Evolutionary conservation across 30 jellyfish, hydroid and myxozoan genomes (phyloP).

Genomic region (Aurelia sp.): DNA sequence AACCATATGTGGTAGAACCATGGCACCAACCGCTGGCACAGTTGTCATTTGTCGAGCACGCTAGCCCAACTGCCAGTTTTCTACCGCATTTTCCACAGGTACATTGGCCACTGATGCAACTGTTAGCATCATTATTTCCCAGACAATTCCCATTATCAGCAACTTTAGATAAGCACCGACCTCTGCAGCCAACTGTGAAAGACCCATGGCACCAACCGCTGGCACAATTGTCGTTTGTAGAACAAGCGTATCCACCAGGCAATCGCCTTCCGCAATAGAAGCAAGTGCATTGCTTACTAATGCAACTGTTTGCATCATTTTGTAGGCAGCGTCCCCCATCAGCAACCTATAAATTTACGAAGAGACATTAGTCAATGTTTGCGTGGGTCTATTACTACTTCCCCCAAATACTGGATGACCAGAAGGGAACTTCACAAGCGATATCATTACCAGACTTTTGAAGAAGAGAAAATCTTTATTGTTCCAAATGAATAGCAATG

Average conservation of each 20-base stretch:
- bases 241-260: background rate
- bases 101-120: background rate
- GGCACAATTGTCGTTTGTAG: background rate
- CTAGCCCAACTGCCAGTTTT: background rate
- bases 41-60: constrained; percentile 3
- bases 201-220: background rate
- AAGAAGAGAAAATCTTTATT: too few relatives aligned
- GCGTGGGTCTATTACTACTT: too few relatives aligned
- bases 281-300: background rate
- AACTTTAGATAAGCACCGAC: background rate
- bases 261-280: background rate
- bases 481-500: too few relatives aligned
- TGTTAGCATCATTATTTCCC: background rate
- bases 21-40: constrained; percentile 1
- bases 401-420: too few relatives aligned
- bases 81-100: constrained; percentile 1
- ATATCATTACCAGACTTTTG: too few relatives aligned
- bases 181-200: background rate
- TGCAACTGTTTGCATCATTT: background rate
- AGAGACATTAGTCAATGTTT: too few relatives aligned
- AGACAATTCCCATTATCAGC: background rate
- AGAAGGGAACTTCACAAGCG: too few relatives aligned
- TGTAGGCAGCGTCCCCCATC: too few relatives aligned
- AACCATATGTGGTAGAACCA: background rate
- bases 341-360: too few relatives aligned